Conservation (phyloP, 2,888 invertebrate species). For the Oegoconia quadripuncta region DNA sequence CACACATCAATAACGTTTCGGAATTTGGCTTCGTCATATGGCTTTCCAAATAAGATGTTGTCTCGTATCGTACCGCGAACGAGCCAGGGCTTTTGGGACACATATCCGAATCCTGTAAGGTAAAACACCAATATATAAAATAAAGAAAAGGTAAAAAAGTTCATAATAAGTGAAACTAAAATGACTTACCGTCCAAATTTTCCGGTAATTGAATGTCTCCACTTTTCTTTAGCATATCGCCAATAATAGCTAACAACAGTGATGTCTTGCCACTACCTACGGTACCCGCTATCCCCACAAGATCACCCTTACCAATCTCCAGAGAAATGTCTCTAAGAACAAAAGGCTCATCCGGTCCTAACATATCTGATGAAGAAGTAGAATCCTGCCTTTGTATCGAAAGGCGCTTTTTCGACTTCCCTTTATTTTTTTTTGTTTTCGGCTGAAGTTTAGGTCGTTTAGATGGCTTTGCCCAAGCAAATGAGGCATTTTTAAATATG, state of each 20-base stretch:
- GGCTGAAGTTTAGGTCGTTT: conserved; percentile 40
- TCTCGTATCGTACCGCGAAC: conserved; percentile 93
- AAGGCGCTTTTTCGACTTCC: conserved; percentile 64
- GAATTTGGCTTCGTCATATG: conserved; percentile 89
- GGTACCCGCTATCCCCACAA: conserved; percentile 92
- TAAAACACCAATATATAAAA: neutral
- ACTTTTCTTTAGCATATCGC: conserved; percentile 85
- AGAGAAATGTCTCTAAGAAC: conserved; percentile 50
- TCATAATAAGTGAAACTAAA: conserved; percentile 13
- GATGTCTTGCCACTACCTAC: conserved; percentile 96
- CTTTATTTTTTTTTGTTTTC: conserved; percentile 66
- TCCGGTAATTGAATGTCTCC: conserved; percentile 86
- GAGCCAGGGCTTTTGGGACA: conserved; percentile 95
- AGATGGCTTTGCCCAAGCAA: conserved; percentile 76
- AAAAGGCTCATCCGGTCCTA: conserved; percentile 45
- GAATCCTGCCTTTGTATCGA: conserved; percentile 54
- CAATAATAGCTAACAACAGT: conserved; percentile 89
- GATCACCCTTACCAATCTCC: conserved; percentile 81
- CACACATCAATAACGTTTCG: conserved; percentile 90
- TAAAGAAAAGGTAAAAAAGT: conserved; percentile 1
- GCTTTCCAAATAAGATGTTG: conserved; percentile 95
- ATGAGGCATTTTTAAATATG: conserved; percentile 80
- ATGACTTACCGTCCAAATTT: conserved; percentile 81
- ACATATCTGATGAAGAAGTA: conserved; percentile 41
- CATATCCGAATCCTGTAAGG: conserved; percentile 86